Evolutionary conservation across 2,113 vertebrate species (phyloP).

Genomic region (Sitta europaea): DNA sequence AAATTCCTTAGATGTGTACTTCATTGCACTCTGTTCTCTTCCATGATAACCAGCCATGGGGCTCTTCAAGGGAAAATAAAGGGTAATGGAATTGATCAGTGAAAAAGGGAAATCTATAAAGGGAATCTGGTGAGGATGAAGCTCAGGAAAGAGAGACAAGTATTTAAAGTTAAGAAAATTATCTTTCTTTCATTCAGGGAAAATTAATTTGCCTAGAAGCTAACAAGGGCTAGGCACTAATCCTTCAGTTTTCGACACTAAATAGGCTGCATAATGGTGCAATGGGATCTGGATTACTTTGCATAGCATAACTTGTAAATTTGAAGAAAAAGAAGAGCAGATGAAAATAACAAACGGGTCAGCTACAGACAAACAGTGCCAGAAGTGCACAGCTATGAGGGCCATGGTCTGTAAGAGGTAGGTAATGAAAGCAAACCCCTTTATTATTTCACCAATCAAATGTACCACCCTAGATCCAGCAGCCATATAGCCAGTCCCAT

Average conservation of each 20-base stretch:
- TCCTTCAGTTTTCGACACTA: background rate
- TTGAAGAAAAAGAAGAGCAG: background rate
- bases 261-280: background rate
- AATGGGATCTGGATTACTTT: background rate
- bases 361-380: background rate
- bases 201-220: conserved; percentile 8
- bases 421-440: background rate
- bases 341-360: background rate
- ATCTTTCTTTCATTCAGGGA: background rate
- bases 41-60: background rate
- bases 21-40: background rate
- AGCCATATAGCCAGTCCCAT: background rate
- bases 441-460: background rate
- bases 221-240: background rate
- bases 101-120: background rate
- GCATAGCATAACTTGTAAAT: background rate
- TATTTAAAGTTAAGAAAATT: background rate
- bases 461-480: background rate
- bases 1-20: background rate
- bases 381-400: background rate
- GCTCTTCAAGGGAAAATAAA: background rate
- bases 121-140: background rate
- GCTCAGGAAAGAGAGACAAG: background rate
- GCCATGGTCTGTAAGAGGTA: background rate
- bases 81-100: background rate